A percentile compares a stretch with the other conserved stretches of the same genome.
phyloP scores from a whole-genome alignment of 2,113 vertebrate species.

The Dicerorhinus sumatrensis region DNA sequence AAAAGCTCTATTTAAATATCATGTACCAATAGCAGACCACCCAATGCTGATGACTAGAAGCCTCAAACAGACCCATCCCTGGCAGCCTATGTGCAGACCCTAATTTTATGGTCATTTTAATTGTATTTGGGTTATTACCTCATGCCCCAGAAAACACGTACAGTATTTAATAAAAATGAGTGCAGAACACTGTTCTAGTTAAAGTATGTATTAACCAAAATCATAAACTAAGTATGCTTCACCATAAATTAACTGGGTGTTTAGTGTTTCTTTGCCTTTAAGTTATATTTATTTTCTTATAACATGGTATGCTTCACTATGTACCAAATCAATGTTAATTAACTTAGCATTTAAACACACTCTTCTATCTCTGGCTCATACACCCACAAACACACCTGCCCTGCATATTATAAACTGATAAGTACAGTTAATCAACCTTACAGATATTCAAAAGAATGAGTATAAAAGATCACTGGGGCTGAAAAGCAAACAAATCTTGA shows the following conservation, averaged over 20 bases:
- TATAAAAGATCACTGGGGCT: not conserved
- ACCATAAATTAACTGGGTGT: conserved; percentile 79
- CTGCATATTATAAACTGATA: conserved; percentile 5
- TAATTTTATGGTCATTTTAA: conserved; percentile 83
- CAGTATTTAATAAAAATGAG: conserved; percentile 79
- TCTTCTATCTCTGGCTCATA: conserved; percentile 39
- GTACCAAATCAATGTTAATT: conserved; percentile 49
- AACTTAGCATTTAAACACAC: conserved; percentile 66
- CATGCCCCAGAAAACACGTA: conserved; percentile 73
- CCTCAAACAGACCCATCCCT: conserved; percentile 81
- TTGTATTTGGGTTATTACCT: conserved; percentile 86
- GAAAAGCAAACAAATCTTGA: conserved; percentile 27
- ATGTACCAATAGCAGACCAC: conserved; percentile 85
- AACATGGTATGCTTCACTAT: conserved; percentile 58
- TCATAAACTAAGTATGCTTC: conserved; percentile 82
- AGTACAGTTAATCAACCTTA: not conserved
- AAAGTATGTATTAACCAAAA: conserved; percentile 81
- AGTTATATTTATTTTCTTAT: conserved; percentile 79
- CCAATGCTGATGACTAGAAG: conserved; percentile 84
- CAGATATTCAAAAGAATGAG: not conserved
- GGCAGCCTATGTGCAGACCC: conserved; percentile 66
- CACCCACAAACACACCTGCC: not conserved
- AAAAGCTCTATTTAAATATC: conserved; percentile 81
- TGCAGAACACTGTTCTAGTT: conserved; percentile 74
- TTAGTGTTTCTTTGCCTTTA: conserved; percentile 82